Evolutionary conservation across 2,888 invertebrate genomes (phyloP).

Genomic region (Drosophila lacicola): DNA sequence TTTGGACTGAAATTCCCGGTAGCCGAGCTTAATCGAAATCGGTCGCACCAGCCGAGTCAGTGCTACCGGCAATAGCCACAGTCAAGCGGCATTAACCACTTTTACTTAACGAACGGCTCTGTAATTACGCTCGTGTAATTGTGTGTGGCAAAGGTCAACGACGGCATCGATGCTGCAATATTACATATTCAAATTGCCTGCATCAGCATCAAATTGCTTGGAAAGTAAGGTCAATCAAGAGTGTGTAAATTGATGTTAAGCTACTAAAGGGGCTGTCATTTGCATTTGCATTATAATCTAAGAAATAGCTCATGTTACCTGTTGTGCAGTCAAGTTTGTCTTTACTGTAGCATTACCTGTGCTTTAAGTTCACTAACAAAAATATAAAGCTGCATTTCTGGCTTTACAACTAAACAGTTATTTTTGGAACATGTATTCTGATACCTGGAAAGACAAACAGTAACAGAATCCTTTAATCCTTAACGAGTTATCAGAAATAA

Average conservation of each 20-base stretch:
- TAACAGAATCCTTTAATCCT: too few relatives aligned
- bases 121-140: conserved; percentile 52
- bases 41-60: conserved; percentile 1
- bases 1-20: conserved; percentile 28
- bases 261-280: not conserved
- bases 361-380: not conserved
- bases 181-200: conserved; percentile 33
- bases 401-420: not conserved
- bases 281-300: conserved; percentile 8
- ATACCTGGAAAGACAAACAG: not conserved
- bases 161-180: conserved; percentile 30
- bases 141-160: conserved; percentile 45
- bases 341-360: not conserved
- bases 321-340: not conserved
- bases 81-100: conserved; percentile 14
- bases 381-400: not conserved
- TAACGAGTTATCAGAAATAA: not conserved
- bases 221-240: conserved; percentile 27
- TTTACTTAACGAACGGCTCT: conserved; percentile 25
- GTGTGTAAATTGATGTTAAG: conserved; percentile 30
- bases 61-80: not conserved
- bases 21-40: conserved; percentile 21
- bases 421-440: not conserved
- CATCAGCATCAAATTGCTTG: conserved; percentile 20
- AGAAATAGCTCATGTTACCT: not conserved